These are phyloP conservation scores for Globicephala melas DNA, from an alignment of 2,113 vertebrate species.

Conservation along the genomic window DNA sequence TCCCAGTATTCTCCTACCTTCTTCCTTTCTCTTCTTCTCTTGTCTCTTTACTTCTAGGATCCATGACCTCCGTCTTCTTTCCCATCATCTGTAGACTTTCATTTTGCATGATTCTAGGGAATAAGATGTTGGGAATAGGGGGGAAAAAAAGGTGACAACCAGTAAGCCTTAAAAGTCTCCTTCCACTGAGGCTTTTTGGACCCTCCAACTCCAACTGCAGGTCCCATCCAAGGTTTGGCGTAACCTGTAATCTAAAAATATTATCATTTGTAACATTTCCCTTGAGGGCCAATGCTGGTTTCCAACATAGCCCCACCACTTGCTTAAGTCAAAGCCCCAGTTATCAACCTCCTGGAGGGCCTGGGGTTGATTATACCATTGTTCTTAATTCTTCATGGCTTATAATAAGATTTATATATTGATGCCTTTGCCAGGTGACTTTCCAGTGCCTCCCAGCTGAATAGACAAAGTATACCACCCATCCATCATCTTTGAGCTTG, in stretches of 20 bases:
- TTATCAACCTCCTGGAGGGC: neutral
- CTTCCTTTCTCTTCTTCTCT: neutral
- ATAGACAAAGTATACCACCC: neutral
- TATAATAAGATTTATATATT: neutral
- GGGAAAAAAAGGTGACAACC: neutral
- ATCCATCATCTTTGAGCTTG: neutral
- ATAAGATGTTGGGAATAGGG: neutral
- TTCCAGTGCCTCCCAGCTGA: neutral
- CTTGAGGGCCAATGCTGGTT: neutral
- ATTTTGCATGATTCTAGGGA: neutral
- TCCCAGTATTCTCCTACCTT: neutral
- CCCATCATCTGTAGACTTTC: neutral
- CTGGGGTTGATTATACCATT: neutral
- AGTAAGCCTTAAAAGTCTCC: neutral
- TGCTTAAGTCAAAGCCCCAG: neutral
- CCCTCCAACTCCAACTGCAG: neutral
- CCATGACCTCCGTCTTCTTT: neutral
- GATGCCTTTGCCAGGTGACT: neutral
- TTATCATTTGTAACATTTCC: neutral
- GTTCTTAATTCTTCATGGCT: neutral
- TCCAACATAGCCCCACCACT: neutral
- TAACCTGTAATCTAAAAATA: neutral
- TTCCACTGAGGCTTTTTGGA: neutral
- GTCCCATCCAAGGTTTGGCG: neutral
- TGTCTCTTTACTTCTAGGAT: neutral